phyloP scores from a whole-genome alignment of 1,140 invertebrate genomes.

The Ips typographus region DNA sequence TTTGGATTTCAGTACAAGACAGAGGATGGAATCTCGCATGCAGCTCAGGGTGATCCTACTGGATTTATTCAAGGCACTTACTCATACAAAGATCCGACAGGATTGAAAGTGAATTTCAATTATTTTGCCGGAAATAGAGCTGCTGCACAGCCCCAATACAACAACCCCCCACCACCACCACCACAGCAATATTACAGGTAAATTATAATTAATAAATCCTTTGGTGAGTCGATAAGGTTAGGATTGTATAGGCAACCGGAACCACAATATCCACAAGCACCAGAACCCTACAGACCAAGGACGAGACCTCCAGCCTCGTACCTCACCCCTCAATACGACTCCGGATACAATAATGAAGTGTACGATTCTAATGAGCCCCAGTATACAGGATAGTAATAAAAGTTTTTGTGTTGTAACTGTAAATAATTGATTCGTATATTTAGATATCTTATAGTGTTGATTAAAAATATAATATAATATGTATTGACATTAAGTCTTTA shows the following conservation, averaged over 20 bases:
- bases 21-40: slow-evolving; percentile 50
- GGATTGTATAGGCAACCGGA: slow-evolving; percentile 1
- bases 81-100: slow-evolving; percentile 51
- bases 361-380: neutral
- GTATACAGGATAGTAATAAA: neutral
- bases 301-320: slow-evolving; percentile 12
- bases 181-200: neutral
- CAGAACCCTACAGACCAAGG: slow-evolving; percentile 6
- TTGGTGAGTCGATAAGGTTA: neutral
- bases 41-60: slow-evolving; percentile 45
- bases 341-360: slow-evolving; percentile 2
- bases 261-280: slow-evolving; percentile 1
- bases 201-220: slow-evolving; percentile 1
- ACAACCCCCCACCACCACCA: neutral
- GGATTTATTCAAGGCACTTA: slow-evolving; percentile 48
- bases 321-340: neutral
- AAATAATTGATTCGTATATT: neutral
- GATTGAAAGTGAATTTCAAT: slow-evolving; percentile 50
- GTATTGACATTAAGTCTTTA: too few relatives aligned
- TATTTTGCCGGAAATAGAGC: slow-evolving; percentile 48
- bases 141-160: slow-evolving; percentile 5
- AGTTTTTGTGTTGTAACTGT: neutral
- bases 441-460: too few relatives aligned
- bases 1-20: slow-evolving; percentile 51
- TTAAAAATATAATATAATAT: too few relatives aligned